Evolutionary conservation across 2,797 vertebrate species (phyloP).

Genomic region (Cephalopachus bancanus): DNA sequence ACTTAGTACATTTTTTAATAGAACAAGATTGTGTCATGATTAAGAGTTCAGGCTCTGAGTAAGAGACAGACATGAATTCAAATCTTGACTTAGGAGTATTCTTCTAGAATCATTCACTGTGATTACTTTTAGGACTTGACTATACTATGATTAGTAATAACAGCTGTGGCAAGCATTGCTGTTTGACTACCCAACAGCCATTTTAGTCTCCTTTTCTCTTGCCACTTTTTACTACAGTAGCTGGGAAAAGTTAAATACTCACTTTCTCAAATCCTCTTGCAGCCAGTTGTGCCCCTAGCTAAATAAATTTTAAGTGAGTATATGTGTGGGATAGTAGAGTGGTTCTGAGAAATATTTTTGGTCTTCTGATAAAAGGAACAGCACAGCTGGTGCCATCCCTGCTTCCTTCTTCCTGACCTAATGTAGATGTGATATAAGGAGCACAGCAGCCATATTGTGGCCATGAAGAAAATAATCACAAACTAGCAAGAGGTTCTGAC

Average conservation of each 20-base stretch:
- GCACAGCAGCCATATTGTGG: constrained; percentile 38
- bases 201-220: background rate
- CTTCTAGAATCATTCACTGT: background rate
- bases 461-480: background rate
- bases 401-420: background rate
- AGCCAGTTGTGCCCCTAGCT: background rate
- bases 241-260: background rate
- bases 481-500: background rate
- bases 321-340: background rate
- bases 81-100: background rate
- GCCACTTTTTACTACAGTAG: background rate
- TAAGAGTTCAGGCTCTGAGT: background rate
- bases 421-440: background rate
- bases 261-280: background rate
- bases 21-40: background rate
- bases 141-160: background rate
- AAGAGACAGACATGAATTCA: background rate
- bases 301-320: background rate
- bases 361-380: background rate
- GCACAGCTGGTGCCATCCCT: background rate
- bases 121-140: background rate
- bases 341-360: background rate
- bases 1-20: background rate
- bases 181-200: background rate
- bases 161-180: background rate